Base-by-base conservation (phyloP, 2,797 vertebrate genomes). In the Clarias fuscus region DNA sequence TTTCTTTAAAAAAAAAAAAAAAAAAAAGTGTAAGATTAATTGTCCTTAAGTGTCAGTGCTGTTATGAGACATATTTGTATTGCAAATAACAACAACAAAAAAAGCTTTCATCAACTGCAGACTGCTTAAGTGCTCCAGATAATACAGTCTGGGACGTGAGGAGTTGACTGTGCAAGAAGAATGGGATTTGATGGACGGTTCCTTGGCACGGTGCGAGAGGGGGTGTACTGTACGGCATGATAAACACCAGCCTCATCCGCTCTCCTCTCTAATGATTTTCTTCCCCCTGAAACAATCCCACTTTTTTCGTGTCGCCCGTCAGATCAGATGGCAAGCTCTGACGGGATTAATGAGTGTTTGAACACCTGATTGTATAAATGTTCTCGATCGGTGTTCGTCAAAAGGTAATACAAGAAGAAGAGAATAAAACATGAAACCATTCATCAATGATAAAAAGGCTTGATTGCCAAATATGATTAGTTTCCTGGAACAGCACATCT, bases 301-400 rank as follows among this genome's bases (percentile, higher is more conserved):
- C 30, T 11, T 62, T 71, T 80, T 58, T 64, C 22, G 7, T 1
- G 56, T 71, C 33, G 77, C 30, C 15, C 13, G 17, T 65, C 20
- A 43, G 79, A 81, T 76, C 71, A 37, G 8, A 75, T 75, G 33
- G 27, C 22, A 40, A 70, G 85, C 17, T 18, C 22, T 70, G 56
- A 58, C 30, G 71, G 37, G 30, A 65, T 83, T 77, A 70, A 70
- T 24, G 18, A 70, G 72, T 61, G 24, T 71, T 59, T 82, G 59
- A 79, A 79, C 77, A 37, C 20, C 53, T 20, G 53, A 77, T 77
- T 33, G 53, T 33, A n/a, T 20, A 20, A 79, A 64, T 62, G 67
- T 61, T 27, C 43, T 5, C 1, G 20, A 3, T 80, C 37, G 40
- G 58, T 80, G 33, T 43, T 80, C 59, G 15, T 67, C 37, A n/a